Conservation (phyloP, 1,140 invertebrate species). For the Asobara japonica region DNA sequence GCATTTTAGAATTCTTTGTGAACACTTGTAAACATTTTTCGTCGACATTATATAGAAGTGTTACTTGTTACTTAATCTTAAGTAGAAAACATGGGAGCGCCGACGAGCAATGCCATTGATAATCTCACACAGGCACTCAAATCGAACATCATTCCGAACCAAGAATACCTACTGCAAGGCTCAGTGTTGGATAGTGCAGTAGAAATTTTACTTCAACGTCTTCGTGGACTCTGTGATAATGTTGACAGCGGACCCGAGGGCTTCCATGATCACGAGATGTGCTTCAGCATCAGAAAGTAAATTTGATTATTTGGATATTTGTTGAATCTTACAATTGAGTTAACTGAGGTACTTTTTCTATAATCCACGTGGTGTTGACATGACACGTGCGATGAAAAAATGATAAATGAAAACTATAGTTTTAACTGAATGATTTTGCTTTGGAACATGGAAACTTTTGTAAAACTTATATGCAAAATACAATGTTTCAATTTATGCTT, state of each 20-base stretch:
- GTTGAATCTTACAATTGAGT: slow-evolving; percentile 1
- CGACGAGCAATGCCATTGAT: slow-evolving; percentile 78
- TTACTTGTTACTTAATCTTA: not conserved
- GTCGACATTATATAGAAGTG: too few relatives aligned
- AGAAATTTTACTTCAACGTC: slow-evolving; percentile 89
- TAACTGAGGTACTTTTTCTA: slow-evolving; percentile 6
- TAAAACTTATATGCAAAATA: too few relatives aligned
- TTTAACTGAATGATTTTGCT: too few relatives aligned
- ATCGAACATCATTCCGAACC: slow-evolving; percentile 87
- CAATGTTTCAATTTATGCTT: too few relatives aligned
- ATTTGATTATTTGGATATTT: not conserved
- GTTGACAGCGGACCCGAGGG: slow-evolving; percentile 89
- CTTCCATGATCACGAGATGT: slow-evolving; percentile 92
- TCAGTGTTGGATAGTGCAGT: slow-evolving; percentile 92
- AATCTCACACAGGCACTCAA: slow-evolving; percentile 80
- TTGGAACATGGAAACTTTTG: too few relatives aligned
- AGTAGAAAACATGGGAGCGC: slow-evolving; percentile 50
- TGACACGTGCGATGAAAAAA: too few relatives aligned
- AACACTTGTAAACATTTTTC: too few relatives aligned
- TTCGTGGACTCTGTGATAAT: slow-evolving; percentile 94
- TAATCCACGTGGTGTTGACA: too few relatives aligned
- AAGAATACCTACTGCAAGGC: slow-evolving; percentile 91
- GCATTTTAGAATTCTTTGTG: too few relatives aligned
- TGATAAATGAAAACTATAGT: too few relatives aligned
- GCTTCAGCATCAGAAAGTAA: slow-evolving; percentile 79